Conservation (phyloP, 2,888 invertebrate genomes). For the Mimumesa dahlbomi region DNA sequence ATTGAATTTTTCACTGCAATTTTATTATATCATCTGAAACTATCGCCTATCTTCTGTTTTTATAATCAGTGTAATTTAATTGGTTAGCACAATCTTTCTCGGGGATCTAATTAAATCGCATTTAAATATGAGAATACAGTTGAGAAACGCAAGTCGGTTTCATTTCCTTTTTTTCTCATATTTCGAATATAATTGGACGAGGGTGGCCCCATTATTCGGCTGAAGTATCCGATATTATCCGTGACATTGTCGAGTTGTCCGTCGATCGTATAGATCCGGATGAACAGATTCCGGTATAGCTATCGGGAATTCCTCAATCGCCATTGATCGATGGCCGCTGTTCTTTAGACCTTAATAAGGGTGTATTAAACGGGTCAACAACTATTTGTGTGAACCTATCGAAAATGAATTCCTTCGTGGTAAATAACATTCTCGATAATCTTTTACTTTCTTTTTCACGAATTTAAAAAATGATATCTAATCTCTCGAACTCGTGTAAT, state of each 20-base stretch:
- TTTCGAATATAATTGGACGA: no score
- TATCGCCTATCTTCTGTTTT: no score
- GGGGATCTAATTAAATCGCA: no score
- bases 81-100: no score
- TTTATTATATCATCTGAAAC: not conserved
- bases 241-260: not conserved
- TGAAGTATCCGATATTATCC: not conserved
- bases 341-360: slow-evolving; percentile 30
- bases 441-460: no score
- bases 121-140: no score
- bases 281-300: slow-evolving; percentile 17
- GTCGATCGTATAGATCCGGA: not conserved
- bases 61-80: no score
- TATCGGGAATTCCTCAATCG: slow-evolving; percentile 24
- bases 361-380: slow-evolving; percentile 37
- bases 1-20: not conserved
- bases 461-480: no score
- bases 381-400: slow-evolving; percentile 21
- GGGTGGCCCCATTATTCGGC: no score
- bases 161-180: not conserved
- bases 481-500: no score
- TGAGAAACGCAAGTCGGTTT: no score
- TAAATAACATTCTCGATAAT: not conserved
- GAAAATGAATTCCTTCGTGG: slow-evolving; percentile 7
- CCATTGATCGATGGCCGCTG: slow-evolving; percentile 12